Evolutionary conservation across 2,888 invertebrate species (phyloP), one percentile per base, ranked within the genome.

Genomic region (Steinernema carpocapsae): DNA sequence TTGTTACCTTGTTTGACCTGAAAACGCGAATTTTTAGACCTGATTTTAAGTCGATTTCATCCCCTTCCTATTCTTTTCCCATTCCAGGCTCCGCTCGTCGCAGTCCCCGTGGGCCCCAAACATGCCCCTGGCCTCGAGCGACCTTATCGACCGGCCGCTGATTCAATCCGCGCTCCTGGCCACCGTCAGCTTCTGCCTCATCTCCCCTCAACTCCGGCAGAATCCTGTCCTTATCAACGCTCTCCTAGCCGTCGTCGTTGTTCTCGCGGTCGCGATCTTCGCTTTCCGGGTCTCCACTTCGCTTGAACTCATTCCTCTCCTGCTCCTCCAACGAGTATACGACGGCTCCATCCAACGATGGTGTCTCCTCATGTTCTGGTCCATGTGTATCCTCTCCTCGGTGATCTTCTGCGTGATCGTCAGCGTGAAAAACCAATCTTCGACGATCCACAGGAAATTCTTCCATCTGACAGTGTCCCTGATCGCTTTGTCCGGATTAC

Each of bases 401-500:
- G 64, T 87, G 6, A 46, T 78, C 17, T 87, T 85, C 72, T 82
- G 80, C 48, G 76, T 79, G 6, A 64, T 78, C 29, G 78, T 83
- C 22, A 37, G 74, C 59, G 29, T 70, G 32, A 71, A n/a, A 29
- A 72, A 42, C n/a, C 70, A 32, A n/a, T 73, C 76, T 32, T 74
- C 74, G 43, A 81, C 84, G n/a, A 24, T 74, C 0, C 80, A 80
- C 70, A 75, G 84, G 42, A 85, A 87, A 75, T 85, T 87, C 77
- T 87, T 87, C 78, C 87, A 87, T 75, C 70, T 87, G 26, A 87
- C 86, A 12, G 82, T 84, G 14, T 82, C 84, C 0, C 73, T 85
- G 22, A 84, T 87, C 24, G 83, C 80, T 64, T 72, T 83, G 19
- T 79, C 80, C 46, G 87, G 87, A 26, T 73, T 86, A 7, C 71